Evolutionary conservation across 2,113 vertebrate genomes (phyloP), one percentile per base, ranked within the genome.

Genomic region (Ciconia boyciana): DNA sequence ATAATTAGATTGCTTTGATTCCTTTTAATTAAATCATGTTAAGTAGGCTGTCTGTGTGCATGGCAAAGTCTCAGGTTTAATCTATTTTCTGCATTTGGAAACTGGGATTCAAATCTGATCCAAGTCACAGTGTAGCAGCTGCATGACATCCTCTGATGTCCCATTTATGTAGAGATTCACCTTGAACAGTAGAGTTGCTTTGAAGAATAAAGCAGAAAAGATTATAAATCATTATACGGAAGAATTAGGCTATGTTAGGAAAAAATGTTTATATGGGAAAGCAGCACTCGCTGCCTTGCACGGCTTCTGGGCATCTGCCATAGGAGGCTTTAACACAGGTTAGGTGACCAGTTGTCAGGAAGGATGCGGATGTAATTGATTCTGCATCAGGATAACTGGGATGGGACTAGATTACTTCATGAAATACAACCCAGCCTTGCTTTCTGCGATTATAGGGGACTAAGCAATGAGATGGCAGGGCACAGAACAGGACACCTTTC

Each of bases 1-100:
- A 91, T 96, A 84, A 93, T 96, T 71, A 91, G 92, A 71, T 87
- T 60, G 92, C 93, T 92, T 95, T 85, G 90, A 84, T 82, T 89
- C 81, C 84, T 90, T 82, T 82, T 94, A 89, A 93, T 94, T 89
- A 87, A 94, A 87, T 90, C 69, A 34, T 6, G 61, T 64, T 84
- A 62, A 90, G 95, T 19, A 71, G 84, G 77, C 90, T 89, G 90
- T 3, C 80, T 57, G 78, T 29, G 84, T 32, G 61, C 61, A 4
- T 7, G 65, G 69, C 74, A 49, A 13, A 72, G 60, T 46, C 77
- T 11, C n/a, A 4, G 65, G 36, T 87, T 91, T 57, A 9, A 9
- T 9, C 29, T 31, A 4, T 68, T 31, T 81, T 64, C 54, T 69
- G 68, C 48, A 0, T n/a, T 87, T 74, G 84, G 87, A 72, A 80